Conservation (phyloP, 2,113 vertebrate species). For the Talpa occidentalis region DNA sequence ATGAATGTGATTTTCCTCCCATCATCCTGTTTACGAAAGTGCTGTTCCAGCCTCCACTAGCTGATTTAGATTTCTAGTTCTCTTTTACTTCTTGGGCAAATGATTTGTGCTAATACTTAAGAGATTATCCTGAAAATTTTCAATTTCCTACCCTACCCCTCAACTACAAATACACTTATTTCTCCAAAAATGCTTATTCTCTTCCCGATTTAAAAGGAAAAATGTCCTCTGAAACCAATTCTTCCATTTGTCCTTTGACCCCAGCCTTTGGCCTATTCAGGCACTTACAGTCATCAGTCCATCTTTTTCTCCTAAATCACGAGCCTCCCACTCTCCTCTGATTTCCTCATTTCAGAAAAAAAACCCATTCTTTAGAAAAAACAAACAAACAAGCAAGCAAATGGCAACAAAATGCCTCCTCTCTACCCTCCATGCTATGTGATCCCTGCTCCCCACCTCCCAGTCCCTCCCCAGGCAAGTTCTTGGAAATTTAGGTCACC, state of each 20-base stretch:
- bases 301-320: not conserved
- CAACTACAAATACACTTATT: not conserved
- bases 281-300: no score
- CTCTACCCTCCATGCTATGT: not conserved
- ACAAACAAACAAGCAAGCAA: not conserved
- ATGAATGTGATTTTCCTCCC: not conserved
- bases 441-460: not conserved
- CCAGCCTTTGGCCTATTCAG: not conserved
- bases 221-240: not conserved
- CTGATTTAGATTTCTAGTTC: not conserved
- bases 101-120: not conserved
- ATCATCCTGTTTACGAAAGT: not conserved
- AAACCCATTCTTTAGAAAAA: conserved; percentile 5
- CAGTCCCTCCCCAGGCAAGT: conserved; percentile 32
- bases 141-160: not conserved
- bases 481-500: conserved; percentile 74
- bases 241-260: not conserved
- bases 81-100: not conserved
- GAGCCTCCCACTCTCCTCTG: not conserved
- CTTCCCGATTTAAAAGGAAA: not conserved
- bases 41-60: not conserved
- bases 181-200: not conserved
- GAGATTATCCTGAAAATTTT: conserved; percentile 29
- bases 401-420: not conserved
- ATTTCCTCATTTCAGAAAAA: not conserved